These are phyloP conservation scores for Muscicapa comitata DNA, from an alignment of 2,797 vertebrate genomes.

Conservation along the genomic window DNA sequence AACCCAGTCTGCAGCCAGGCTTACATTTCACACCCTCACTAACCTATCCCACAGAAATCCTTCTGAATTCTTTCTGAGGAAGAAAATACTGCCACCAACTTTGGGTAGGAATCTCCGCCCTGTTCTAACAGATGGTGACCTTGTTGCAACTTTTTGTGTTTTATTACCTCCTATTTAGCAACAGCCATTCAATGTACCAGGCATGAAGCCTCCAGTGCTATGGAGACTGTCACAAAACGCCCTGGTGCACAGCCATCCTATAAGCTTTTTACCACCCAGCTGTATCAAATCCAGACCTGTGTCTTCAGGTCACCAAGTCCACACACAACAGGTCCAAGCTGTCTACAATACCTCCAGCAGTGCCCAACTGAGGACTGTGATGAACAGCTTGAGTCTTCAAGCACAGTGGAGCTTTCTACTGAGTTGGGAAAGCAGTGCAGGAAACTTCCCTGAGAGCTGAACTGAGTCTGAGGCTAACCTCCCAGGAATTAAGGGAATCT, in stretches of 20 bases:
- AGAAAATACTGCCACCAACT: neutral
- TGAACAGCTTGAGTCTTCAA: neutral
- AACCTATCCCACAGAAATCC: neutral
- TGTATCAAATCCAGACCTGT: neutral
- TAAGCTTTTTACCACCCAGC: neutral
- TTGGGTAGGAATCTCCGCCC: neutral
- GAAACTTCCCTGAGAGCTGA: neutral
- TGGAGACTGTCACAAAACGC: neutral
- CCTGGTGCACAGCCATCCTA: accelerated
- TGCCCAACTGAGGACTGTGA: neutral
- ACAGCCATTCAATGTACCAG: neutral
- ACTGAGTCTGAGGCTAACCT: neutral
- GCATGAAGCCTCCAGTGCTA: neutral
- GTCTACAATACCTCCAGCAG: neutral
- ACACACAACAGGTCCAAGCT: neutral
- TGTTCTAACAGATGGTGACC: neutral
- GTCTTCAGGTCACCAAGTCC: neutral
- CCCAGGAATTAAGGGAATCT: neutral
- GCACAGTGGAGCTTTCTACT: neutral
- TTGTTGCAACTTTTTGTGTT: neutral
- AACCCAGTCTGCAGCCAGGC: neutral
- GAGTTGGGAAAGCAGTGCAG: neutral
- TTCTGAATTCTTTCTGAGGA: neutral
- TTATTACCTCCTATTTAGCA: neutral
- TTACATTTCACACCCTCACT: neutral